These are phyloP conservation scores for Terrapene triunguis DNA, from an alignment of 2,113 vertebrate genomes.

Conservation along the genomic window DNA sequence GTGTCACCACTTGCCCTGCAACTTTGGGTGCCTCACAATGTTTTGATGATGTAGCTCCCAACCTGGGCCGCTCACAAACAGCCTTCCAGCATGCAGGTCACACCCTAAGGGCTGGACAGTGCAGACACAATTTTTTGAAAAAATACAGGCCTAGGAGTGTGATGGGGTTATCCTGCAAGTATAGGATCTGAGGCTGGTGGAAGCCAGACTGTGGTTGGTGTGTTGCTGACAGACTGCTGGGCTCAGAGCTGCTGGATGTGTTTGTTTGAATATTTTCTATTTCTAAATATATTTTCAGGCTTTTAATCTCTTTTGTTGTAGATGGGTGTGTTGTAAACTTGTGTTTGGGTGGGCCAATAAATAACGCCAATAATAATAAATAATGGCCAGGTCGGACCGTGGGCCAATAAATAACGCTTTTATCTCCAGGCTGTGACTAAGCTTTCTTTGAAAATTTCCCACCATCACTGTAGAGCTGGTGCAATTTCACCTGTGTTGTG, in stretches of 20 bases:
- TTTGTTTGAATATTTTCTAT: no score
- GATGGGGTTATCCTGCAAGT: no score
- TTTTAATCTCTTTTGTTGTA: not conserved
- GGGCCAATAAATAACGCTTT: not conserved
- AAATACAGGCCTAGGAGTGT: no score
- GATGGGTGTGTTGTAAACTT: not conserved
- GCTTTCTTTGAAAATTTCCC: not conserved
- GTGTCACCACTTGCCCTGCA: not conserved
- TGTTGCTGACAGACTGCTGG: no score
- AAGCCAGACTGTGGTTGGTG: no score
- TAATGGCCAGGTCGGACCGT: not conserved
- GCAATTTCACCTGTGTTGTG: not conserved
- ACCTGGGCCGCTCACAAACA: not conserved
- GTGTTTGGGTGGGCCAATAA: not conserved
- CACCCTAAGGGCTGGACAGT: no score
- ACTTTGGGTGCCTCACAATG: not conserved
- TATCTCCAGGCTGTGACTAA: not conserved
- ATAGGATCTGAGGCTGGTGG: no score
- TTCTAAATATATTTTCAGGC: not conserved
- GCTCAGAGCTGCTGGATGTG: no score
- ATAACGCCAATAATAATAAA: not conserved
- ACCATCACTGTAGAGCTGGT: not conserved
- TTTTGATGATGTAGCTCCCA: not conserved
- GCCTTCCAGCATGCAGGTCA: not conserved
- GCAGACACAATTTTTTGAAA: no score